Percentiles rank a stretch among this genome's conserved stretches.
These are phyloP conservation scores for Tamias sibiricus DNA, from an alignment of 2,113 vertebrate species.

Conservation along the genomic window DNA sequence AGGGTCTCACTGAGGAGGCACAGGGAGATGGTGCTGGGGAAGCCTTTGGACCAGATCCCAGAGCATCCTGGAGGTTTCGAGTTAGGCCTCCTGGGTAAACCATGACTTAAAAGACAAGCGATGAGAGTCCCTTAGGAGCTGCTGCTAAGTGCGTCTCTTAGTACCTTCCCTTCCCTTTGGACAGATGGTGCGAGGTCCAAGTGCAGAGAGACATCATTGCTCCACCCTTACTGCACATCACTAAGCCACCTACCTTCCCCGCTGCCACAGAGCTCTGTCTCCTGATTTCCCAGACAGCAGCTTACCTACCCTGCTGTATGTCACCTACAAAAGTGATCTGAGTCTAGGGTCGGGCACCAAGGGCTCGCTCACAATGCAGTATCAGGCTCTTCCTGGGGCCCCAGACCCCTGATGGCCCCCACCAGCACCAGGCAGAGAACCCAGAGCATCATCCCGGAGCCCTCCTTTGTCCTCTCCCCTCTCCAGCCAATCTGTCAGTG, in stretches of 20 bases:
- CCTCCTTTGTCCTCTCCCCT: neutral
- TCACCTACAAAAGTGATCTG: neutral
- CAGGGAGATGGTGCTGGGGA: neutral
- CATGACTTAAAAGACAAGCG: rapidly evolving
- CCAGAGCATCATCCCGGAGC: neutral
- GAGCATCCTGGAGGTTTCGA: neutral
- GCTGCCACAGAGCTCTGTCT: neutral
- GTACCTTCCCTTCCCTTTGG: neutral
- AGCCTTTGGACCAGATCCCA: neutral
- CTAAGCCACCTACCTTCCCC: neutral
- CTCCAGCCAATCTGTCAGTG: neutral
- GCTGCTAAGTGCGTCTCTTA: neutral
- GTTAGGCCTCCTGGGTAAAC: too few relatives aligned
- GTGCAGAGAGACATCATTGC: neutral
- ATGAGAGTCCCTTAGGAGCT: neutral
- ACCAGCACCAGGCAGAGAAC: neutral
- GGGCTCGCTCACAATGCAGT: too few relatives aligned
- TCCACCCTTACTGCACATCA: too few relatives aligned
- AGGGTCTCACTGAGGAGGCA: rapidly evolving
- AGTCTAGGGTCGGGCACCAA: too few relatives aligned
- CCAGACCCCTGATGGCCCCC: neutral
- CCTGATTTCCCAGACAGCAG: neutral
- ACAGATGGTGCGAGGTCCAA: rapidly evolving
- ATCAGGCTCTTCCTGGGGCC: neutral
- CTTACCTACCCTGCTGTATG: rapidly evolving